Base-by-base conservation (phyloP, 2,797 vertebrate genomes). In the Botia almorhae region DNA sequence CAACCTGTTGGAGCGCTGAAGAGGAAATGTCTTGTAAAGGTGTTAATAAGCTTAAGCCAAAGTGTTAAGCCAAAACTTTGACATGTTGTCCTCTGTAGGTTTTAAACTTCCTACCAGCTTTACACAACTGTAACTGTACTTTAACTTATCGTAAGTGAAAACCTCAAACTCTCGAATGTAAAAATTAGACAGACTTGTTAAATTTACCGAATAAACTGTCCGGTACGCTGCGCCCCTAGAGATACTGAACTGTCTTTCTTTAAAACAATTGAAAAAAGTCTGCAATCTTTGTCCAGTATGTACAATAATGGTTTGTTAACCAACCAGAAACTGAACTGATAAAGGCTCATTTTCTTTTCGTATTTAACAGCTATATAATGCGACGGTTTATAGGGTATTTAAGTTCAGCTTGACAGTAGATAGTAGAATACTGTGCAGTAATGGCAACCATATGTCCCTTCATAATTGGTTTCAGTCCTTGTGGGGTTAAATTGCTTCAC, bases 401-500 rank as follows among this genome's bases (percentile, higher is more conserved):
- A 64, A 79, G 71, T 80, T 84, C 51, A 84, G 61, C 26, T 81
- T 81, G 69, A 82, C 70, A 50, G 70, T 74, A 71, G 69, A 80
- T 83, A 68, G 68, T 60, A 55, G 21, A 43, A 50, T 58, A 11
- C 56, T 55, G 76, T 26, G 29, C 53, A 39, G 78, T 84, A 83
- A 90, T 87, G 69, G 61, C 61, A 76, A 75, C 81, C 81, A 80
- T 87, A 82, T 87, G 81, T 84, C 48, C 80, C 21, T 51, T 70
- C 50, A 75, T 73, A 81, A 70, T 71, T 69, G 23, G 50, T 58
- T 77, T 76, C 70, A 70, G 80, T 83, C 74, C 81, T 78, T 60
- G 46, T 33, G 16, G 74, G 64, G 71, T 80, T 73, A 81, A 83
- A 78, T 72, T 58, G 74, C 78, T 71, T 74, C 75, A 74, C 68